Conservation (phyloP, 2,113 vertebrate species). For the Poecile atricapillus region DNA sequence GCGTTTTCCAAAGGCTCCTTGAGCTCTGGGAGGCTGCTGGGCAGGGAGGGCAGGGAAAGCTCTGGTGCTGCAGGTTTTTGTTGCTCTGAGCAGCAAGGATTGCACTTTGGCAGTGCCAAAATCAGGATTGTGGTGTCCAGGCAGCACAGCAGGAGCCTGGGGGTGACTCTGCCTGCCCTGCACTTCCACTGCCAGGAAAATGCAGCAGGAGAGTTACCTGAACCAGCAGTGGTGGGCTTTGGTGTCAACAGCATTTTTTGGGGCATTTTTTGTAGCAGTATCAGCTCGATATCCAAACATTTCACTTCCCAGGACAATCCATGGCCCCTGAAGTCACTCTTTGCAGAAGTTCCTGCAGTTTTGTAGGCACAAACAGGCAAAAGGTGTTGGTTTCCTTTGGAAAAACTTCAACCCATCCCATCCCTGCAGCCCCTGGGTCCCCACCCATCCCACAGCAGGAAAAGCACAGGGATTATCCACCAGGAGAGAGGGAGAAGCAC, state of each 20-base stretch:
- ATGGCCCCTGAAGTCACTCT: neutral
- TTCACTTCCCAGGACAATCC: neutral
- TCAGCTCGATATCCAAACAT: rapidly evolving
- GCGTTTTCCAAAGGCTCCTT: rapidly evolving
- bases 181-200: neutral
- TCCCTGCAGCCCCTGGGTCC: rapidly evolving
- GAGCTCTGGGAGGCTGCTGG: neutral
- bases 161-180: neutral
- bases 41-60: neutral
- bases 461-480: neutral
- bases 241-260: neutral
- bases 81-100: neutral
- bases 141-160: neutral
- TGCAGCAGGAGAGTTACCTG: neutral
- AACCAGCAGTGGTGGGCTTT: neutral
- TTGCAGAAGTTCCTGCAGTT: neutral
- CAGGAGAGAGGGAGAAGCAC: neutral
- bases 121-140: neutral
- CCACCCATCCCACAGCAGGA: neutral
- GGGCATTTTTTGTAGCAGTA: neutral
- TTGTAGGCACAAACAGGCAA: neutral
- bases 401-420: neutral
- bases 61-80: neutral
- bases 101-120: neutral
- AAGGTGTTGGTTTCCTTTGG: neutral